These are phyloP conservation scores for Eupithecia subfuscata DNA, from an alignment of 2,888 invertebrate species.

Conservation along the genomic window DNA sequence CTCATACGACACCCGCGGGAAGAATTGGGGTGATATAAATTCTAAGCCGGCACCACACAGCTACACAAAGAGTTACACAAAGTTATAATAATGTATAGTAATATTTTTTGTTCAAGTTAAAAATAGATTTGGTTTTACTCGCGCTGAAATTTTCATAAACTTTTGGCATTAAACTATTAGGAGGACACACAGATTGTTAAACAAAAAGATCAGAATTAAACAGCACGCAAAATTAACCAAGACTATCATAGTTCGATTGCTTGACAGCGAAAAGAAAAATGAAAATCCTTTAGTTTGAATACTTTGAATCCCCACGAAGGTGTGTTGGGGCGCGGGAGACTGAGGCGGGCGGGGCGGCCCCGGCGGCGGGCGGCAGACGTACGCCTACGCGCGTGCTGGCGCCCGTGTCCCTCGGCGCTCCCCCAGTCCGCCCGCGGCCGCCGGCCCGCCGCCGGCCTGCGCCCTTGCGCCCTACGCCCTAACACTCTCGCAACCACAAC, in stretches of 20 bases:
- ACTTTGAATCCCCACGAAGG: slow-evolving; percentile 29
- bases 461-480: slow-evolving; percentile 13
- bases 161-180: background rate
- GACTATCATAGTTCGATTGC: slow-evolving; percentile 36
- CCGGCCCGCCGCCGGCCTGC: slow-evolving; percentile 79
- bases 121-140: background rate
- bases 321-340: slow-evolving; percentile 26
- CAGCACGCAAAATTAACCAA: slow-evolving; percentile 17
- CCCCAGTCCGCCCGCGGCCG: slow-evolving; percentile 73
- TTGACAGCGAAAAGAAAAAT: slow-evolving; percentile 34
- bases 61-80: background rate
- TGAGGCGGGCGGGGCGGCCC: slow-evolving; percentile 37
- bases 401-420: slow-evolving; percentile 71
- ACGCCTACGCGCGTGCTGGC: slow-evolving; percentile 76
- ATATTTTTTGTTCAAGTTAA: background rate
- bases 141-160: background rate
- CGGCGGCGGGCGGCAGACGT: slow-evolving; percentile 60
- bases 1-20: too few relatives aligned
- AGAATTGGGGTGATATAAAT: too few relatives aligned
- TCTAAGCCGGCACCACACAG: too few relatives aligned
- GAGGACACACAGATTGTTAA: background rate
- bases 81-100: background rate
- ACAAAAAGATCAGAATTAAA: background rate
- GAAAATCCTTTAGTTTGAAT: slow-evolving; percentile 60
- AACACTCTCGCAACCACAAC: slow-evolving; percentile 27